Evolutionary conservation across 2,888 invertebrate genomes (phyloP), one percentile per base, ranked within the genome.

Genomic region (Podabrus alpinus): DNA sequence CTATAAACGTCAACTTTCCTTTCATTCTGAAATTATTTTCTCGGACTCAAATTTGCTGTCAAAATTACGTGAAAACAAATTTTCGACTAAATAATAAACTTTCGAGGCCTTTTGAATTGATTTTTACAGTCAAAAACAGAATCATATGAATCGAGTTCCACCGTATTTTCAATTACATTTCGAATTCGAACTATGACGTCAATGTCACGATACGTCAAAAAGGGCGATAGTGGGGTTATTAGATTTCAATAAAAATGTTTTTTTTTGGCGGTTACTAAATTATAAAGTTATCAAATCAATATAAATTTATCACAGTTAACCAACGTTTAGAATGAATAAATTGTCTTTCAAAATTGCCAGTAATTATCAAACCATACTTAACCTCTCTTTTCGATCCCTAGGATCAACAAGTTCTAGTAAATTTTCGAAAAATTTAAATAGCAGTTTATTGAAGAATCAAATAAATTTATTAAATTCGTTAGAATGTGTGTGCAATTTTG

Each of bases 401-500:
- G 61, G 15, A 45, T 66, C 74, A 71, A 74, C 69, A 72, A 66
- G 45, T 77, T 77, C 69, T 59, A 77, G 71, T 77, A 69, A 67
- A 45, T 45, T 45, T 45, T 45, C 45, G 0, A 45, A 45, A 45
- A 45, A 45, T 45, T 45, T 45, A 9, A 45, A 45, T 45, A 45
- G 45, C 45, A 45, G 2, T 45, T 45, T 45, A 13, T 45, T 45
- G 45, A 45, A 45, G 45, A 45, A 45, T 7, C 45, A 45, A 45
- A 45, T 45, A 9, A n/a, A n/a, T 45, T 45, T 45, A 45, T 45
- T 45, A n/a, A 59, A 25, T 29, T 21, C 60, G 10, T 19, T 19
- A 29, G 21, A 45, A n/a, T 45, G 17, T n/a, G 69, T 69, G 17
- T 67, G 62, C 17, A 29, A 74, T 13, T 84, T 86, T 81, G 81